Evolutionary conservation across 2,113 vertebrate genomes (phyloP).

Genomic region (Oryzias celebensis): DNA sequence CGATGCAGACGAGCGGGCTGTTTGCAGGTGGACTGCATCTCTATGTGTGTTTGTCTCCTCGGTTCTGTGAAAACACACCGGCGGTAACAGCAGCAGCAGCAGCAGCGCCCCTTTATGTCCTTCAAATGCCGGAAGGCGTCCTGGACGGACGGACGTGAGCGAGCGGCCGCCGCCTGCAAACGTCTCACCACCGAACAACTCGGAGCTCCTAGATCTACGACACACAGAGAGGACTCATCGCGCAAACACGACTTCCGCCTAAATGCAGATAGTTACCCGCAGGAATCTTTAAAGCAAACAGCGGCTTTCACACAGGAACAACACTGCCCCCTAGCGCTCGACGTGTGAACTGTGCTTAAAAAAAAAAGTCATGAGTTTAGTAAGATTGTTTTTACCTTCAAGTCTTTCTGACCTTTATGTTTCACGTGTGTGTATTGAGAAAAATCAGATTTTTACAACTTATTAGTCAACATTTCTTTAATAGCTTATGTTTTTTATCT

Average conservation of each 20-base stretch:
- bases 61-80: constrained; percentile 24
- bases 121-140: constrained; percentile 50
- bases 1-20: constrained; percentile 6
- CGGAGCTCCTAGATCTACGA: constrained; percentile 14
- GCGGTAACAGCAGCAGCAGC: background rate
- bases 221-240: constrained; percentile 20
- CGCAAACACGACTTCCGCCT: constrained; percentile 1
- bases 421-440: too few relatives aligned
- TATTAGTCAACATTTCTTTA: too few relatives aligned
- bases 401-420: too few relatives aligned
- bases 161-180: constrained; percentile 15
- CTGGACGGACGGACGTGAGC: constrained; percentile 20
- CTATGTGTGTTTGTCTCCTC: constrained; percentile 4
- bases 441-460: too few relatives aligned
- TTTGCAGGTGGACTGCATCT: constrained; percentile 32
- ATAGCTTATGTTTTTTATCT: too few relatives aligned
- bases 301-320: too few relatives aligned
- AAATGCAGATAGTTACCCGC: background rate
- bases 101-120: constrained; percentile 39
- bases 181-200: background rate
- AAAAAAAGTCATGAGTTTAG: too few relatives aligned
- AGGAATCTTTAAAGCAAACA: too few relatives aligned
- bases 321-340: too few relatives aligned
- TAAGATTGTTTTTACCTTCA: too few relatives aligned
- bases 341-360: too few relatives aligned